phyloP scores from a whole-genome alignment of 2,797 vertebrate genomes.

The Eutrigla gurnardus region DNA sequence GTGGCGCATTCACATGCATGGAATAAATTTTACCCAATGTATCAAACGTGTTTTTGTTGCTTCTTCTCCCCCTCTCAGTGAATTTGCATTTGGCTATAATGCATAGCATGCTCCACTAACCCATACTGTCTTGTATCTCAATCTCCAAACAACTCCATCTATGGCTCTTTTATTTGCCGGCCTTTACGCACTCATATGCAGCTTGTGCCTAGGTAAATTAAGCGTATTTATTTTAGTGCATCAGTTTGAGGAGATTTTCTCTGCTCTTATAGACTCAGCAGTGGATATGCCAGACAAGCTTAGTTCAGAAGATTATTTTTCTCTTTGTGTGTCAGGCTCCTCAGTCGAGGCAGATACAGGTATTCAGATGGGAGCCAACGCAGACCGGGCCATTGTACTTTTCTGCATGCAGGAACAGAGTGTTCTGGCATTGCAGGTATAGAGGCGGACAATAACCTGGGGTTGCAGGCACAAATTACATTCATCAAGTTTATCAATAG shows the following conservation, averaged over 20 bases:
- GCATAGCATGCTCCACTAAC: conserved; percentile 74
- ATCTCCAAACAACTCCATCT: conserved; percentile 75
- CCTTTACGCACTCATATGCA: conserved; percentile 69
- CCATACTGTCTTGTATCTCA: conserved; percentile 72
- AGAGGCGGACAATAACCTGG: conserved; percentile 76
- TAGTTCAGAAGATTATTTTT: conserved; percentile 85
- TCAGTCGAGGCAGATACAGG: conserved; percentile 78
- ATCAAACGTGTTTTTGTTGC: conserved; percentile 81
- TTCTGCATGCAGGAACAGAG: conserved; percentile 69
- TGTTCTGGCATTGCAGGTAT: conserved; percentile 79
- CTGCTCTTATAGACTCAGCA: conserved; percentile 82
- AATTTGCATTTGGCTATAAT: conserved; percentile 79
- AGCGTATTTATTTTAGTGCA: conserved; percentile 82
- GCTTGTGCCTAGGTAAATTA: conserved; percentile 74
- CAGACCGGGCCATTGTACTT: conserved; percentile 77
- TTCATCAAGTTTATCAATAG: conserved; percentile 85
- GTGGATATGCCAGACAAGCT: conserved; percentile 82
- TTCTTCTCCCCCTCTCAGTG: conserved; percentile 67
- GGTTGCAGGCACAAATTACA: conserved; percentile 81
- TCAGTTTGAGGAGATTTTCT: conserved; percentile 83
- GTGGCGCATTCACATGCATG: conserved; percentile 81
- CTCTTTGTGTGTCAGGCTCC: conserved; percentile 80
- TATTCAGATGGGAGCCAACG: conserved; percentile 78
- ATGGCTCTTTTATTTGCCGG: conserved; percentile 76
- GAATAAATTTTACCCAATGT: conserved; percentile 82